phyloP scores from a whole-genome alignment of 1,140 invertebrate species.

The Penaeus japonicus region DNA sequence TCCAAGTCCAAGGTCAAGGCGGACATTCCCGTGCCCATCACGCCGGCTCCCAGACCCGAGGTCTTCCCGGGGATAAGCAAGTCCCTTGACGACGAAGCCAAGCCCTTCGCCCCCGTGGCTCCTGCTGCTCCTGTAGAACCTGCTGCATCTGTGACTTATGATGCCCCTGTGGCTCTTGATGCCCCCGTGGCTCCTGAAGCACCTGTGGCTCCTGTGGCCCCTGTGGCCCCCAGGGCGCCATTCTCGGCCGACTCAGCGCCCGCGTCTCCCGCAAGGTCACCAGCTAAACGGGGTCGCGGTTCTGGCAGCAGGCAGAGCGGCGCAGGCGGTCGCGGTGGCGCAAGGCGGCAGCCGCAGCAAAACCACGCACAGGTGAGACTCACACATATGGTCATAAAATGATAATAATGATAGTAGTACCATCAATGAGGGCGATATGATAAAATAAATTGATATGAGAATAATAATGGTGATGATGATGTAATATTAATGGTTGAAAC shows the following conservation, averaged over 20 bases:
- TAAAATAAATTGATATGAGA: too few species aligned
- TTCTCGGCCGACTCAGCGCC: background rate
- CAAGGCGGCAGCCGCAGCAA: background rate
- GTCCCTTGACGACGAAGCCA: too few species aligned
- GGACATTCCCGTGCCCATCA: too few species aligned
- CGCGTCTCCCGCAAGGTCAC: background rate
- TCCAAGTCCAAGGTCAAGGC: too few species aligned
- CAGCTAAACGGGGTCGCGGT: background rate
- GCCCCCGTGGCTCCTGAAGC: background rate
- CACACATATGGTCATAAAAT: background rate
- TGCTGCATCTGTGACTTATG: background rate
- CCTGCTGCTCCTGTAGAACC: background rate
- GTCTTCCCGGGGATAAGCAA: too few species aligned
- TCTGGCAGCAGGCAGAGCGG: background rate
- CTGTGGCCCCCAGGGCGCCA: background rate
- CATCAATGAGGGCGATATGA: too few species aligned
- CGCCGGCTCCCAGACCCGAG: too few species aligned
- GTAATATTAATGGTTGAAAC: too few species aligned
- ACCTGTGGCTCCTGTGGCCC: background rate
- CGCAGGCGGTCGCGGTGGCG: background rate
- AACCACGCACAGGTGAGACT: background rate
- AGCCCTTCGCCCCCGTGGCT: background rate
- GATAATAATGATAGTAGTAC: background rate
- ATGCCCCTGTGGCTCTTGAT: background rate
- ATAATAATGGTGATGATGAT: too few species aligned